Evolutionary conservation across 2,888 invertebrate species (phyloP).

Genomic region (Masnerella sp.): DNA sequence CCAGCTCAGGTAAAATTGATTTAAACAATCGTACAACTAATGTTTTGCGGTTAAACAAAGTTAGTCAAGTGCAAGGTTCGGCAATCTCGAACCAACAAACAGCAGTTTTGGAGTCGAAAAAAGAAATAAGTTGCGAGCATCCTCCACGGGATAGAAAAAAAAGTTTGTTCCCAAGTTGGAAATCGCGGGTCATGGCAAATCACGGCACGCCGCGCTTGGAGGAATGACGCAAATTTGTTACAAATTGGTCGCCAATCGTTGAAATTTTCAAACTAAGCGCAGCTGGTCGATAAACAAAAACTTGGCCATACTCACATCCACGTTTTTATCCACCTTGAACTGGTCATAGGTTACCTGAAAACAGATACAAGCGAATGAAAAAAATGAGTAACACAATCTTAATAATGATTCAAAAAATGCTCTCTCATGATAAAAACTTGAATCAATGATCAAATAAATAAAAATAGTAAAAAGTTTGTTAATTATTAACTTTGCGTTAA

Average conservation of each 20-base stretch:
- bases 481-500: neutral
- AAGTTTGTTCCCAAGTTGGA: neutral
- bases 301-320: conserved; percentile 15
- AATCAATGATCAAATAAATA: neutral
- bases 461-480: neutral
- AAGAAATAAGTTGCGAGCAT: neutral
- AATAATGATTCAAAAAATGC: neutral
- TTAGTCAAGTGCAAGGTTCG: neutral
- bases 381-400: neutral
- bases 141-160: neutral
- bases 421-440: too few species aligned
- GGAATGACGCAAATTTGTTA: too few species aligned
- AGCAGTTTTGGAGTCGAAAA: neutral
- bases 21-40: neutral
- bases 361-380: conserved; percentile 1
- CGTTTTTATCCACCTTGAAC: conserved; percentile 9
- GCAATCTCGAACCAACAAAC: neutral
- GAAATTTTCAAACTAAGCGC: too few species aligned
- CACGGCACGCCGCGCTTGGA: too few species aligned
- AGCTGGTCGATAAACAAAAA: neutral
- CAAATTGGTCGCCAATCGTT: too few species aligned
- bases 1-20: neutral
- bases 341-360: conserved; percentile 18
- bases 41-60: conserved; percentile 5
- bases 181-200: neutral